Evolutionary conservation across 1,140 invertebrate genomes (phyloP).

Genomic region (Teleogryllus occipitalis): DNA sequence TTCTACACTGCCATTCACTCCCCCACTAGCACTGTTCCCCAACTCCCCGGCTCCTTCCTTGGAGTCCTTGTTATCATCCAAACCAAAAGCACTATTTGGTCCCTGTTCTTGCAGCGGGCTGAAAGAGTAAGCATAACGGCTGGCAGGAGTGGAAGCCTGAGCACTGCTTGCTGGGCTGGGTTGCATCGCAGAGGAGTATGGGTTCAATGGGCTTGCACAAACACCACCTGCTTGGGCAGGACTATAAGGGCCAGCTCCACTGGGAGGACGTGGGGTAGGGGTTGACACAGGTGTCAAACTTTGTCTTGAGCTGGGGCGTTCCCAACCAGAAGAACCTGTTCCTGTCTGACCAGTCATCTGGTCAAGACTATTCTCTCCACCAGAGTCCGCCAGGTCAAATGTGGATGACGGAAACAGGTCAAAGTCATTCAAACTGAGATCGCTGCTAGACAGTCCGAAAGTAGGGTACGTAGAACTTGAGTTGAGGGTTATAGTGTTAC

Average conservation of each 20-base stretch:
- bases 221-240: conserved; percentile 35
- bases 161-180: conserved; percentile 41
- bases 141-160: conserved; percentile 37
- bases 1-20: conserved; percentile 11
- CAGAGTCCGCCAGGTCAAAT: conserved; percentile 40
- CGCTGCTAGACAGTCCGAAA: conserved; percentile 33
- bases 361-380: conserved; percentile 20
- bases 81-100: conserved; percentile 11
- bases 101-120: conserved; percentile 45
- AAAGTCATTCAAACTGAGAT: conserved; percentile 38
- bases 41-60: conserved; percentile 25
- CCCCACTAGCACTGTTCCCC: conserved; percentile 25
- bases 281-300: conserved; percentile 36
- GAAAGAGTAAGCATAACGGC: conserved; percentile 44
- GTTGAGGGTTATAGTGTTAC: conserved; percentile 27
- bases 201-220: conserved; percentile 37
- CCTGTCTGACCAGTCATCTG: conserved; percentile 29
- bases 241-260: conserved; percentile 40
- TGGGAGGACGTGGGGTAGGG: conserved; percentile 43
- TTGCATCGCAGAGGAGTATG: conserved; percentile 37
- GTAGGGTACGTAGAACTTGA: conserved; percentile 30
- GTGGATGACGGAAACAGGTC: conserved; percentile 48
- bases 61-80: conserved; percentile 29
- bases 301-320: conserved; percentile 49
- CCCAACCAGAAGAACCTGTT: conserved; percentile 24